Evolutionary conservation across 2,113 vertebrate genomes (phyloP).

Genomic region (Sciurus niger): DNA sequence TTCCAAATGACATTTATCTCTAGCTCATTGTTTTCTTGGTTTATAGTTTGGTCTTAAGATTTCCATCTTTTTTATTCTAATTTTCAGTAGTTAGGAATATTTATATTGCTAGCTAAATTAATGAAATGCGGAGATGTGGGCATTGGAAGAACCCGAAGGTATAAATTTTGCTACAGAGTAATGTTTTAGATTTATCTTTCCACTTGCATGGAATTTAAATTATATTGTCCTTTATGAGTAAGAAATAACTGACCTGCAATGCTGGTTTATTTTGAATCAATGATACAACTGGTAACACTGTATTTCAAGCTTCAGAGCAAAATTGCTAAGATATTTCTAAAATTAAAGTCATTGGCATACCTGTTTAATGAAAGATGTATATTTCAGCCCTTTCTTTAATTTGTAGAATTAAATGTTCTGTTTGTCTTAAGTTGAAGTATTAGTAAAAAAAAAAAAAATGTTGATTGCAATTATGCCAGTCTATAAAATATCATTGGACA

Average conservation of each 20-base stretch:
- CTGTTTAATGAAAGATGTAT: background rate
- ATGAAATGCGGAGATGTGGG: slow-evolving; percentile 55
- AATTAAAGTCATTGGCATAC: background rate
- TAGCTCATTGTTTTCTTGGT: slow-evolving; percentile 39
- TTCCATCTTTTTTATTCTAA: slow-evolving; percentile 54
- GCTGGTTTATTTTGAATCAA: slow-evolving; percentile 34
- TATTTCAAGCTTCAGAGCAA: slow-evolving; percentile 38
- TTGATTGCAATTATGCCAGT: background rate
- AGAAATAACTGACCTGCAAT: background rate
- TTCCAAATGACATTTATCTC: background rate
- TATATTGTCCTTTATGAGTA: slow-evolving; percentile 19
- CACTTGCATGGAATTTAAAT: slow-evolving; percentile 61
- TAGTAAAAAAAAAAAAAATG: background rate
- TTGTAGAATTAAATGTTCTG: slow-evolving; percentile 5
- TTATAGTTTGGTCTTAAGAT: slow-evolving; percentile 27
- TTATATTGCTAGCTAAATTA: slow-evolving; percentile 67
- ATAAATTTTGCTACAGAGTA: slow-evolving; percentile 32
- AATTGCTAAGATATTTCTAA: background rate
- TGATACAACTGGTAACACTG: background rate
- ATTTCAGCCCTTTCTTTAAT: background rate
- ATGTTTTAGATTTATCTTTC: slow-evolving; percentile 52
- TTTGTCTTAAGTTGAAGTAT: slow-evolving; percentile 20
- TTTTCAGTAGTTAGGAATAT: slow-evolving; percentile 43
- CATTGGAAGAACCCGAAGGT: background rate
- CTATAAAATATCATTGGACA: background rate